Conservation (phyloP, 2,888 invertebrate species). For the Drosophila hamatofila region DNA sequence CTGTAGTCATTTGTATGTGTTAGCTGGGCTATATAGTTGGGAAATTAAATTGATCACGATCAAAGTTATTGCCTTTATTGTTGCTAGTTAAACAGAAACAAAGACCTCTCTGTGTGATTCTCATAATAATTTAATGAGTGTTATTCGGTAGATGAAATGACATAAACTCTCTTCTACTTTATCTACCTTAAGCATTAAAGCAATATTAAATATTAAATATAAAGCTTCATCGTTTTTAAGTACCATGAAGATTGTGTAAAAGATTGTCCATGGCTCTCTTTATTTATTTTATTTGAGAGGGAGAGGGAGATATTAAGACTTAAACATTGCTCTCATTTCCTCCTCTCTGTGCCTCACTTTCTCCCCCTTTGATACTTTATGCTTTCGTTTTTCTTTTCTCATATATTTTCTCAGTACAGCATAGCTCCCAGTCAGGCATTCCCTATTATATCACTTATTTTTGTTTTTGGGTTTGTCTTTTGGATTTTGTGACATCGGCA, state of each 20-base stretch:
- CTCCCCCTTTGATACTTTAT: neutral
- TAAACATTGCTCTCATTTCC: neutral
- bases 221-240: neutral
- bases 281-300: neutral
- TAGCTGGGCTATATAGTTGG: neutral
- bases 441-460: neutral
- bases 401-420: neutral
- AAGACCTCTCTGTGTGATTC: neutral
- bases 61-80: neutral
- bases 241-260: neutral
- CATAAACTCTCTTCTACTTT: neutral
- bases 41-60: slow-evolving; percentile 6
- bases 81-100: neutral
- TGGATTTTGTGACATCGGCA: slow-evolving; percentile 42
- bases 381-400: neutral
- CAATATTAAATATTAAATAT: neutral
- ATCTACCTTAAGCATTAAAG: neutral
- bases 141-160: neutral
- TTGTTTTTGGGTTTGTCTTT: slow-evolving; percentile 55
- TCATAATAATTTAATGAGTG: neutral
- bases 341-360: neutral
- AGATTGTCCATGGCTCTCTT: neutral
- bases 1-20: neutral
- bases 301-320: too few relatives aligned
- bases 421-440: neutral